phyloP scores from a whole-genome alignment of 2,113 vertebrate species.

The Suncus etruscus region DNA sequence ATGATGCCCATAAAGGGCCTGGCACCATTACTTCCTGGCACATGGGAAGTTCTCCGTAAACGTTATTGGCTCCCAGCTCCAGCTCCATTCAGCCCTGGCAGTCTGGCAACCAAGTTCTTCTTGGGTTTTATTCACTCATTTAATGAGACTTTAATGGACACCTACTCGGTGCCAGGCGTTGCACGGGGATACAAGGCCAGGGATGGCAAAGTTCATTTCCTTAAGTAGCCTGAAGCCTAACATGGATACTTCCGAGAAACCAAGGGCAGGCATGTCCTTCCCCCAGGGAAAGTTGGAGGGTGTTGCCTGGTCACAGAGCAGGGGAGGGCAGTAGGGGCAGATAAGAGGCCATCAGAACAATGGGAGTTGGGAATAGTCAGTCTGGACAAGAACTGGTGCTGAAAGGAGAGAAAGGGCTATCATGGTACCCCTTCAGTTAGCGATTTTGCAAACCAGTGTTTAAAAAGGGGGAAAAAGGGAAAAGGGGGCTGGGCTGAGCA shows the following conservation, averaged over 20 bases:
- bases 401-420: no score
- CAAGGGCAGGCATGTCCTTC: no score
- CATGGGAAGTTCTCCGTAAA: neutral
- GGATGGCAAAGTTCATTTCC: conserved; percentile 49
- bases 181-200: neutral
- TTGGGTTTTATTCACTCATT: conserved; percentile 32
- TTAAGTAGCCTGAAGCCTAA: conserved; percentile 13
- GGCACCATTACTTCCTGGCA: neutral
- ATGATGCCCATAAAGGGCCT: neutral
- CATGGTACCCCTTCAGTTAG: no score
- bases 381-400: no score
- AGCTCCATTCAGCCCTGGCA: neutral
- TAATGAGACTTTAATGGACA: conserved; percentile 66
- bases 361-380: neutral
- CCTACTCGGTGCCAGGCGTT: conserved; percentile 51
- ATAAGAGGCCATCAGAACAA: neutral
- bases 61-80: neutral
- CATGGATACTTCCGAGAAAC: neutral
- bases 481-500: no score
- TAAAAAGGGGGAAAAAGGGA: no score
- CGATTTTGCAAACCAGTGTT: no score
- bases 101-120: conserved; percentile 8
- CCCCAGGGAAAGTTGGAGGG: no score
- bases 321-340: no score
- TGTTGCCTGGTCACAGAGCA: no score